A percentile compares a stretch with the other conserved stretches of the same genome.
These are phyloP conservation scores for Melinaea menophilus DNA, from an alignment of 2,888 invertebrate species.

Conservation along the genomic window DNA sequence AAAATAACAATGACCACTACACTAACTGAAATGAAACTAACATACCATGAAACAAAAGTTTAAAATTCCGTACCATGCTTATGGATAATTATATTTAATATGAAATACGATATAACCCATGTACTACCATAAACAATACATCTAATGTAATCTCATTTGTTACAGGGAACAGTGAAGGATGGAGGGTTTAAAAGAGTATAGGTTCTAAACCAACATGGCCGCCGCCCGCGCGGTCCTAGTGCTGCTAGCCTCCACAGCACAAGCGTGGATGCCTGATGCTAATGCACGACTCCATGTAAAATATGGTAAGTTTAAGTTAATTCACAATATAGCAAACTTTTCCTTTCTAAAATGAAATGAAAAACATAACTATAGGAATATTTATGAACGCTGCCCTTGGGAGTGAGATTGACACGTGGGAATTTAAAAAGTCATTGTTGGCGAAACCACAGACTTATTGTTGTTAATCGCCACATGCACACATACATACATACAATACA, in stretches of 20 bases:
- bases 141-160: conserved; percentile 38
- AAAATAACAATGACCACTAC: too few relatives aligned
- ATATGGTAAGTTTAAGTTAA: conserved; percentile 69
- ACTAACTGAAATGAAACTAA: too few relatives aligned
- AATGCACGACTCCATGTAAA: conserved; percentile 82
- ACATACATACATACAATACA: conserved; percentile 46
- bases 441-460: conserved; percentile 64
- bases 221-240: conserved; percentile 76
- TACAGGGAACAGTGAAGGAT: conserved; percentile 60
- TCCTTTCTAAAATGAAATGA: not conserved
- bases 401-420: conserved; percentile 55
- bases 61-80: too few relatives aligned
- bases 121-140: too few relatives aligned
- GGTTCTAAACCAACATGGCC: conserved; percentile 68
- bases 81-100: too few relatives aligned
- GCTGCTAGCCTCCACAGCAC: conserved; percentile 75
- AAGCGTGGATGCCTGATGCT: conserved; percentile 86
- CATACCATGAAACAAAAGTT: too few relatives aligned
- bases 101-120: too few relatives aligned
- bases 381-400: not conserved
- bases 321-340: not conserved
- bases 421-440: conserved; percentile 61
- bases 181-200: conserved; percentile 62
- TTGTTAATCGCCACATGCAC: conserved; percentile 50
- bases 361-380: not conserved